A percentile compares a stretch with the other conserved stretches of the same genome.
These are phyloP conservation scores for Odontothrips loti DNA, from an alignment of 2,888 invertebrate genomes.

Conservation along the genomic window DNA sequence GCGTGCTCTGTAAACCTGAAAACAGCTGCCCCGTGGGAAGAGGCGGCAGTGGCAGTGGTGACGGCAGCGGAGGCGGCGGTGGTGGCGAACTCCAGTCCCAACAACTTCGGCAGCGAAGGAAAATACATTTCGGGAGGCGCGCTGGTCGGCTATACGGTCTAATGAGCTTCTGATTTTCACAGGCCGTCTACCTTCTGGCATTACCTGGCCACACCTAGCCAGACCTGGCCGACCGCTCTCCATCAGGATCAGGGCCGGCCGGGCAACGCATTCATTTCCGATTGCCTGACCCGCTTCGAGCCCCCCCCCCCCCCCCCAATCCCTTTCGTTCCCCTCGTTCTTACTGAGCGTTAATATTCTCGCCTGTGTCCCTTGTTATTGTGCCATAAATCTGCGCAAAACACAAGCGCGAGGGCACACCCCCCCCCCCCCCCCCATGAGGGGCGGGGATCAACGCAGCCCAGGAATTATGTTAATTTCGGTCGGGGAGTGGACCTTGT, in stretches of 20 bases:
- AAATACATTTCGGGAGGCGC: no score
- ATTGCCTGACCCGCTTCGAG: no score
- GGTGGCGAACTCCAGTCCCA: no score
- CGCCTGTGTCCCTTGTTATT: constrained; percentile 15
- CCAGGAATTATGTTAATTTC: constrained; percentile 18
- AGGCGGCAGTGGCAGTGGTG: not conserved
- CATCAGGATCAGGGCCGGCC: no score
- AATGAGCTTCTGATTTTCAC: no score
- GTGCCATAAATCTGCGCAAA: constrained; percentile 8
- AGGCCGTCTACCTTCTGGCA: no score
- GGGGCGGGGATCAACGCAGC: constrained; percentile 16
- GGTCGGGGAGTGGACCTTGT: constrained; percentile 25
- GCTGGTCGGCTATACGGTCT: no score
- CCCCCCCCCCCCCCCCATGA: not conserved
- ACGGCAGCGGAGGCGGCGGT: not conserved
- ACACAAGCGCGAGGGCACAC: not conserved
- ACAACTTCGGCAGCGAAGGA: no score
- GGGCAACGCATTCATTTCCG: no score
- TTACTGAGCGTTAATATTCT: constrained; percentile 20
- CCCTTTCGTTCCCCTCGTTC: not conserved
- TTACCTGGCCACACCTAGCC: no score
- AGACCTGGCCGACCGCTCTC: no score
- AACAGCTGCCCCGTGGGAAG: not conserved
- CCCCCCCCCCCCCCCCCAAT: no score
- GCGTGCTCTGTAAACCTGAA: not conserved